Percentiles rank a stretch among this genome's conserved stretches.
Conservation (phyloP, 2,888 invertebrate species). For the Asteroscopus sphinx region DNA sequence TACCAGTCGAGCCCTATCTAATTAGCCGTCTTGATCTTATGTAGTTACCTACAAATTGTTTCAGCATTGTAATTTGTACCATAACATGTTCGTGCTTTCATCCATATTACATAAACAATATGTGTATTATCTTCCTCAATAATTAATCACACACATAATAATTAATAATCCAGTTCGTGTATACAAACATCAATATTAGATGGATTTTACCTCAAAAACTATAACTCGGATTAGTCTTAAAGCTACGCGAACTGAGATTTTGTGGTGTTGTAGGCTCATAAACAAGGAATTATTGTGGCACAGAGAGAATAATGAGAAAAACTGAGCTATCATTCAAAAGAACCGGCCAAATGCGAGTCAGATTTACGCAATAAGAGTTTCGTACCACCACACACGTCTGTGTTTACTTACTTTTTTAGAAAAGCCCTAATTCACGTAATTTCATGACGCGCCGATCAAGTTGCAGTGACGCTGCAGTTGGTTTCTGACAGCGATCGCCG, state of each 20-base stretch:
- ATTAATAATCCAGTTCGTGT: conserved; percentile 21
- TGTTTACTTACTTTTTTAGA: no score
- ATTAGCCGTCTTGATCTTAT: no score
- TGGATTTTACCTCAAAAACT: conserved; percentile 13
- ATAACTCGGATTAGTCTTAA: conserved; percentile 13
- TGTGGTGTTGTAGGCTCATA: conserved; percentile 15
- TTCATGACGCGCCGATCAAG: no score
- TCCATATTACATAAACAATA: conserved; percentile 32
- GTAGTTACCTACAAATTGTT: conserved; percentile 19
- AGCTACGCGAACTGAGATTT: neutral
- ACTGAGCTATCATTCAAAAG: conserved; percentile 7
- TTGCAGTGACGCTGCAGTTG: no score
- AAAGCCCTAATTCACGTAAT: no score
- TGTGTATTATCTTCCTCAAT: conserved; percentile 8
- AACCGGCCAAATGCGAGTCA: no score
- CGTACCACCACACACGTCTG: no score
- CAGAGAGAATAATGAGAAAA: conserved; percentile 30
- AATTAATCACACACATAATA: conserved; percentile 33
- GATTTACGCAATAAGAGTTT: no score
- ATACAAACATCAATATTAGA: conserved; percentile 5
- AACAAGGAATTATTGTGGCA: conserved; percentile 15
- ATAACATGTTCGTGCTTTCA: conserved; percentile 24
- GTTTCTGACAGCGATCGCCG: no score
- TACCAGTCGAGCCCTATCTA: no score
- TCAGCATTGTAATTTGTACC: conserved; percentile 21